Conservation (phyloP, 2,113 vertebrate genomes). For the Tyto alba region DNA sequence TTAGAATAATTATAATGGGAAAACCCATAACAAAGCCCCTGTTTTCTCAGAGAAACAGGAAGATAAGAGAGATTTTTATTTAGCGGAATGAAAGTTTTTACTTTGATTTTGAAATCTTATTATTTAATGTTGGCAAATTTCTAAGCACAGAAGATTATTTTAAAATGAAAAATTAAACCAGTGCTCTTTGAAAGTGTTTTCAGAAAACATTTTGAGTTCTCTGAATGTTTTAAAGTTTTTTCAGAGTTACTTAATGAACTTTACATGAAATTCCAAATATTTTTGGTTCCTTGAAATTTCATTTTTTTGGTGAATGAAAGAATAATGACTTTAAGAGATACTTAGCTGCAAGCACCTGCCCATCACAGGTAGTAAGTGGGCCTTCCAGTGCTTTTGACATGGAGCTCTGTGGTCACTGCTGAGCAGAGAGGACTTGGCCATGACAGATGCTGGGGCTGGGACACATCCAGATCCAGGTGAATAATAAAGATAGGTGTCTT, state of each 20-base stretch:
- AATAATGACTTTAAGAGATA: not conserved
- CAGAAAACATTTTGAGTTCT: not conserved
- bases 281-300: not conserved
- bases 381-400: not conserved
- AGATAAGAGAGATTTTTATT: not conserved
- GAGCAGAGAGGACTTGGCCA: not conserved
- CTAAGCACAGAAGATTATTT: not conserved
- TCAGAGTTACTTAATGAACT: not conserved
- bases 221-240: not conserved
- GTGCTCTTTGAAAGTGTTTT: not conserved
- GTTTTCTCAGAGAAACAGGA: not conserved
- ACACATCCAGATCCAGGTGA: not conserved
- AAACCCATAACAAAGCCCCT: not conserved
- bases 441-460: not conserved
- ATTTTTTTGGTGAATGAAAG: not conserved
- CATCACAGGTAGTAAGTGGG: not conserved
- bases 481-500: not conserved
- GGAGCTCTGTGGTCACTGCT: not conserved
- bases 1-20: not conserved
- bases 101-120: not conserved
- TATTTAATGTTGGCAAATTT: not conserved
- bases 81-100: not conserved
- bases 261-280: not conserved
- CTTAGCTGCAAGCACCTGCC: not conserved
- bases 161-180: not conserved